These are phyloP conservation scores for Thecophora atra DNA, from an alignment of 2,888 invertebrate species.

Conservation along the genomic window DNA sequence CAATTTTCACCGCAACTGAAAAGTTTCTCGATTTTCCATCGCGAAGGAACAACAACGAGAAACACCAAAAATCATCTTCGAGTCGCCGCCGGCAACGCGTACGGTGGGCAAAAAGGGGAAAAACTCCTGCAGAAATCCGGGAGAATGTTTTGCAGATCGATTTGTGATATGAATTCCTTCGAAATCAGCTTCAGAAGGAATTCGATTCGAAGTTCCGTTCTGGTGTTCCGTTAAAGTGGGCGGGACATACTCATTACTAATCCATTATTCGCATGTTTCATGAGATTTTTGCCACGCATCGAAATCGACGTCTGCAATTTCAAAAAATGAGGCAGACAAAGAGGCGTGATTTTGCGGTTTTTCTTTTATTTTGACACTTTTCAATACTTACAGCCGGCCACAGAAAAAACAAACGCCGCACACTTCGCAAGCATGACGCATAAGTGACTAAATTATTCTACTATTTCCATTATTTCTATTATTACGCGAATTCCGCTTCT, in stretches of 20 bases:
- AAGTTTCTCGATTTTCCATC: slow-evolving; percentile 46
- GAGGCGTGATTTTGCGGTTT: background rate
- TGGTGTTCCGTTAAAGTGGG: no score
- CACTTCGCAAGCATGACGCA: background rate
- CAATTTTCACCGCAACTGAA: slow-evolving; percentile 58
- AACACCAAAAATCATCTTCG: slow-evolving; percentile 11
- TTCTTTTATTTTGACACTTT: background rate
- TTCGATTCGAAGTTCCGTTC: no score
- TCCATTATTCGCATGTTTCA: no score
- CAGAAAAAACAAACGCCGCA: background rate
- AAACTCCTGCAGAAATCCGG: background rate
- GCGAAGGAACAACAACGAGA: background rate
- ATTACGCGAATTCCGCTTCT: background rate
- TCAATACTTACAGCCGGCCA: slow-evolving; percentile 6
- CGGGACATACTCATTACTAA: no score
- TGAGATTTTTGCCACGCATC: no score
- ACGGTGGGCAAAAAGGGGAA: slow-evolving; percentile 5
- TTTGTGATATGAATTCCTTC: no score
- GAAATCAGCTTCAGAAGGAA: no score
- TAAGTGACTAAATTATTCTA: slow-evolving; percentile 4
- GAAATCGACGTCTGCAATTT: no score
- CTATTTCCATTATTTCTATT: background rate
- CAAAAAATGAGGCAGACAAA: background rate
- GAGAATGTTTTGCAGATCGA: no score
- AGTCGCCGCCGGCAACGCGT: background rate